A percentile compares a stretch with the other conserved stretches of the same genome.
These are phyloP conservation scores for Chiroxiphia lanceolata DNA, from an alignment of 2,797 vertebrate species.

Conservation along the genomic window DNA sequence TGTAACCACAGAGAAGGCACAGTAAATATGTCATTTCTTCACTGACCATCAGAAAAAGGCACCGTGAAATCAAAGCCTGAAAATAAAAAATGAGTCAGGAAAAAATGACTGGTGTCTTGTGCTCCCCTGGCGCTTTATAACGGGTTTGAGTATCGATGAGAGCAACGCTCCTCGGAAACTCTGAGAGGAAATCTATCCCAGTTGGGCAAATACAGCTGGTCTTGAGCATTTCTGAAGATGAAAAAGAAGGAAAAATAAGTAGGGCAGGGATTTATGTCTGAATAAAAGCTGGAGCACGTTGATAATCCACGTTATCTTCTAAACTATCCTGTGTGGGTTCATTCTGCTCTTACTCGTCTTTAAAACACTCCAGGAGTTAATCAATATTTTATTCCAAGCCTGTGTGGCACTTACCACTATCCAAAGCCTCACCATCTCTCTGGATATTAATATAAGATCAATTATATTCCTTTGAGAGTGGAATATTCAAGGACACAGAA, in stretches of 20 bases:
- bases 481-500: too few relatives aligned
- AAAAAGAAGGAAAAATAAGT: not conserved
- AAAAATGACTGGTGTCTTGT: accelerated
- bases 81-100: not conserved
- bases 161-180: not conserved
- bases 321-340: accelerated
- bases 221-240: not conserved
- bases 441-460: not conserved
- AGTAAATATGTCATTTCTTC: not conserved
- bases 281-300: not conserved
- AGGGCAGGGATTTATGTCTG: not conserved
- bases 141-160: accelerated
- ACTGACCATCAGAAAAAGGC: not conserved
- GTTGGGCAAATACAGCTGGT: not conserved
- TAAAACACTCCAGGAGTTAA: not conserved
- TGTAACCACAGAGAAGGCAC: not conserved
- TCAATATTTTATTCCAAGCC: not conserved
- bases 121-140: not conserved
- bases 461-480: not conserved
- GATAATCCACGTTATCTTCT: not conserved
- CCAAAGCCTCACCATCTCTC: not conserved
- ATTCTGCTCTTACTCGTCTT: not conserved
- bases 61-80: not conserved
- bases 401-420: too few relatives aligned
- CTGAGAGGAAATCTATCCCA: not conserved